A percentile compares a stretch with the other conserved stretches of the same genome.
These are phyloP conservation scores for Strigops habroptila DNA, from an alignment of 2,113 vertebrate genomes.

Conservation along the genomic window DNA sequence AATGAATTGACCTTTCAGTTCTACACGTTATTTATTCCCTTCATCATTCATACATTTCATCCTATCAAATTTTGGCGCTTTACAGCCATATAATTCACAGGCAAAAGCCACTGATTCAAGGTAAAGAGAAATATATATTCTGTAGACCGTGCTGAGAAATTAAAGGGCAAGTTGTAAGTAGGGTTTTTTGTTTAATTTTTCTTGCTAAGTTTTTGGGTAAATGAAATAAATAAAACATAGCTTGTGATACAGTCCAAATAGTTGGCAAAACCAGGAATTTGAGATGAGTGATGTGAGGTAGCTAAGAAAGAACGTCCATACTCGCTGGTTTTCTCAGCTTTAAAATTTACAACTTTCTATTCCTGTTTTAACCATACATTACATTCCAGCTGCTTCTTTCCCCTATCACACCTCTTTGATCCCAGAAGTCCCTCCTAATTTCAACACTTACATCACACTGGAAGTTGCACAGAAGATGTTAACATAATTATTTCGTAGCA, in stretches of 20 bases:
- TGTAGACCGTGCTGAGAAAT: slow-evolving; percentile 27
- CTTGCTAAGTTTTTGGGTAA: not conserved
- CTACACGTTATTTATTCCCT: not conserved
- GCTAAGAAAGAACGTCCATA: not conserved
- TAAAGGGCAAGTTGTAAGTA: slow-evolving; percentile 34
- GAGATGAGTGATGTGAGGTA: not conserved
- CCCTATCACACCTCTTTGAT: not conserved
- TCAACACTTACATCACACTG: not conserved
- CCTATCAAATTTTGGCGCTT: not conserved
- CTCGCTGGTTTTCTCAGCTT: not conserved
- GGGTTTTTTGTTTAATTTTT: not conserved
- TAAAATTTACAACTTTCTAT: not conserved
- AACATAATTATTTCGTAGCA: not conserved
- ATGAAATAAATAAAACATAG: not conserved
- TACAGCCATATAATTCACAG: slow-evolving; percentile 19
- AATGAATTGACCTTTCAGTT: not conserved
- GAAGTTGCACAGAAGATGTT: not conserved
- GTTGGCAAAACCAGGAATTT: not conserved
- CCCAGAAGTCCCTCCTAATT: not conserved
- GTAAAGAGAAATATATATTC: slow-evolving; percentile 11
- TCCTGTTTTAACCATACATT: not conserved
- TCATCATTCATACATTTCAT: slow-evolving; percentile 12
- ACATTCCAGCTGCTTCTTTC: not conserved
- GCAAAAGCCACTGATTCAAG: slow-evolving; percentile 7
- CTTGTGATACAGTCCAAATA: not conserved